Percentiles rank a stretch among this genome's conserved stretches.
Conservation (phyloP, 64 coral and sea anemone genomes). For the Hydrozoanthus tunicans region DNA sequence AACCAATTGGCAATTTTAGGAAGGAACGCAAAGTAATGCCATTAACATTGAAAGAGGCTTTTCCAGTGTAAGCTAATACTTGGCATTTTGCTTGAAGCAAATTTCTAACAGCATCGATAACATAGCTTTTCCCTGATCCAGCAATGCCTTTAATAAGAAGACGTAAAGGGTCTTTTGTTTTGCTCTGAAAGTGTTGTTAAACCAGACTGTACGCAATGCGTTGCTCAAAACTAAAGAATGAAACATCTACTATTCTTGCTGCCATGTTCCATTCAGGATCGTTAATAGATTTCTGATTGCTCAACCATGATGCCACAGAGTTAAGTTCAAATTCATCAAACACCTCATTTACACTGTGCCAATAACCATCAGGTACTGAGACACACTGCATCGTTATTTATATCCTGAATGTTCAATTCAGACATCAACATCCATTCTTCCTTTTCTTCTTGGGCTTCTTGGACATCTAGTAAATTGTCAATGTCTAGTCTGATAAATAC, state of each 20-base stretch:
- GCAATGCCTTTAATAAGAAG: slow-evolving; percentile 19
- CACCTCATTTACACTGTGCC: background rate
- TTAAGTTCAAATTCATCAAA: background rate
- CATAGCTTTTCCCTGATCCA: slow-evolving; percentile 28
- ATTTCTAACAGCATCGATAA: background rate
- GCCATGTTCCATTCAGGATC: background rate
- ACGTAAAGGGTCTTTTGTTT: no score
- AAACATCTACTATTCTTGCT: slow-evolving; percentile 17
- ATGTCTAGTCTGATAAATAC: slow-evolving; percentile 19
- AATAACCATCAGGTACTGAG: background rate
- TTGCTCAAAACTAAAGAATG: slow-evolving; percentile 28
- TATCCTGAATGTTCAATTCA: background rate
- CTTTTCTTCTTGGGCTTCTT: slow-evolving; percentile 2
- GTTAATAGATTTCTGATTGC: background rate
- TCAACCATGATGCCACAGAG: slow-evolving; percentile 8
- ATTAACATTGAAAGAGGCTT: background rate
- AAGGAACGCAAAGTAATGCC: background rate
- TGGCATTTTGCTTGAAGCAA: background rate
- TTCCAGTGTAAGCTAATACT: background rate
- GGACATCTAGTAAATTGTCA: slow-evolving; percentile 44
- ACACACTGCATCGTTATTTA: slow-evolving; percentile 1
- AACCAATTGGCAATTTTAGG: background rate
- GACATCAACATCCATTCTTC: background rate
- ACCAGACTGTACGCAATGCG: slow-evolving; percentile 16
- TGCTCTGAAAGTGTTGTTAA: background rate